Base-by-base conservation (phyloP, 2,797 vertebrate species). In the Chaetodon trifasciatus region DNA sequence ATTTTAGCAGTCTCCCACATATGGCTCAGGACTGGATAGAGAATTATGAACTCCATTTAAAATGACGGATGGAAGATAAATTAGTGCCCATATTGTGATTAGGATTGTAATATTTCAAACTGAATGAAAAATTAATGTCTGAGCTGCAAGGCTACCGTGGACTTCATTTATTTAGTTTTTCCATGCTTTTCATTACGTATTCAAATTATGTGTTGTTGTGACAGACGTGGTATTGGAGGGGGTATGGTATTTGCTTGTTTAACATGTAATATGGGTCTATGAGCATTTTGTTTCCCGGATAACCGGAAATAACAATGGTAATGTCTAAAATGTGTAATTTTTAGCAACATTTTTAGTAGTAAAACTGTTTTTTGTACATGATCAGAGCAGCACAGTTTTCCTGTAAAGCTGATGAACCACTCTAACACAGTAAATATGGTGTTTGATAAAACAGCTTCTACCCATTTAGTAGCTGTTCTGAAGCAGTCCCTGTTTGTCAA, bases 51-150 rank as follows among this genome's bases (percentile, higher is more conserved):
- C 81, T 81, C 24, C 37, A 55, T 76, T 83, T 61, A 19, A 83
- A 79, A 60, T 75, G 58, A 85, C 81, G 69, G 68, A 69, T 69
- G 73, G 46, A 57, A 62, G 67, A 78, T 69, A 64, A 77, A 77
- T 73, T 58, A 79, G 52, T 60, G 35, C 17, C 64, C 49, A 71
- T 82, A 23, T 68, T 72, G n/a, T 70, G 53, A 88, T 74, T 72
- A 68, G 24, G 47, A 62, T 66, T 23, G 24, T 68, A 75, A 71
- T 79, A 52, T 76, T 81, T 89, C 23, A 82, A 50, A 69, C 76
- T 64, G 3, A 76, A 85, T 77, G 19, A 82, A 84, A 79, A 76
- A 70, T 37, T 40, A 37, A 77, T 82, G 66, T 28, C 47, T 62
- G 40, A 69, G 28, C 55, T 74, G 50, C 66, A 76, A 68, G 64